These are phyloP conservation scores for Atherinomorus stipes DNA, from an alignment of 2,113 vertebrate genomes.

Conservation along the genomic window DNA sequence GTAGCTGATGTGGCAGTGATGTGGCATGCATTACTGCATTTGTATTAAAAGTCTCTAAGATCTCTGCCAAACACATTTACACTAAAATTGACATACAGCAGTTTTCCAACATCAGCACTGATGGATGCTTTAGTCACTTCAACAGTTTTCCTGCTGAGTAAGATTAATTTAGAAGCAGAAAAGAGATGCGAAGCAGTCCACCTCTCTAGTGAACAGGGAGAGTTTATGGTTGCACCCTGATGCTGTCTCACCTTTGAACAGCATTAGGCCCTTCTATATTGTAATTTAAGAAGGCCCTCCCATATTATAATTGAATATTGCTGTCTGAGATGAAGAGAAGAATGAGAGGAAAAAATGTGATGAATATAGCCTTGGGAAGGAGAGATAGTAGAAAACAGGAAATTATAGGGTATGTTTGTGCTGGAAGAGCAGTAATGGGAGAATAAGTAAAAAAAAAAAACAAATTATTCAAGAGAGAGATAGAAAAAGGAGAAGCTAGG, in stretches of 20 bases:
- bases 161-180: conserved; percentile 2
- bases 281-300: conserved; percentile 22
- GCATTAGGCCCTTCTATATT: too few relatives aligned
- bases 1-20: conserved; percentile 21
- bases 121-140: conserved; percentile 5
- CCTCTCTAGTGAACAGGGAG: neutral
- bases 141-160: conserved; percentile 4
- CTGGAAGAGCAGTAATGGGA: neutral
- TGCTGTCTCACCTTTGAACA: conserved; percentile 14
- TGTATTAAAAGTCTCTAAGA: conserved; percentile 1
- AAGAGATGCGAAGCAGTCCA: neutral
- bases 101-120: neutral
- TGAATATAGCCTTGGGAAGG: neutral
- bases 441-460: conserved; percentile 17
- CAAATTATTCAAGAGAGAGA: neutral
- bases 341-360: neutral
- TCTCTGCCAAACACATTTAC: conserved; percentile 2
- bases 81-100: conserved; percentile 7
- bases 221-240: neutral
- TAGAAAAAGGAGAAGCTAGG: neutral
- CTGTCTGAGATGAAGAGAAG: neutral
- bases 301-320: conserved; percentile 8
- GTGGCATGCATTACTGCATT: conserved; percentile 39
- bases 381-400: neutral
- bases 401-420: neutral